These are phyloP conservation scores for Schizothorax lantsangensis DNA, from an alignment of 2,797 vertebrate species.

Conservation along the genomic window DNA sequence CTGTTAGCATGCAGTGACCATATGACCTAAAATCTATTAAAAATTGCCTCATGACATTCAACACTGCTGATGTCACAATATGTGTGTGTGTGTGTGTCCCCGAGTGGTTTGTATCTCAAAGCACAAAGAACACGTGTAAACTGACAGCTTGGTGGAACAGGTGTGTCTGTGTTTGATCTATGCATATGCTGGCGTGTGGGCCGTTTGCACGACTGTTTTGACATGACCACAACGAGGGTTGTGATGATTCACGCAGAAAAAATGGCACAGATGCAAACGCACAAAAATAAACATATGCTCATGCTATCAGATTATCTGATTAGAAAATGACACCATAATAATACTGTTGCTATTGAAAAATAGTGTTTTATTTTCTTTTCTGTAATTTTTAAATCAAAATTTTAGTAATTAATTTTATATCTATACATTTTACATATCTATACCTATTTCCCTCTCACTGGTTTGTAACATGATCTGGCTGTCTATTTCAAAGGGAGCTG, in stretches of 20 bases:
- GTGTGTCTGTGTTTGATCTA: conserved; percentile 75
- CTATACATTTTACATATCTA: too few species aligned
- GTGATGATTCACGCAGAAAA: conserved; percentile 67
- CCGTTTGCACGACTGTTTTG: conserved; percentile 63
- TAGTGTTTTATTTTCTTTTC: not conserved
- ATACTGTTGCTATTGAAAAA: not conserved
- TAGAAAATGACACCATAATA: conserved; percentile 12
- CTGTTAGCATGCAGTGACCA: not conserved
- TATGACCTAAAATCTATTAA: not conserved
- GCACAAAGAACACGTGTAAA: conserved; percentile 33
- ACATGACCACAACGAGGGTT: conserved; percentile 57
- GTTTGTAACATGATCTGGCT: conserved; percentile 6
- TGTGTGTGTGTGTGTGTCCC: not conserved
- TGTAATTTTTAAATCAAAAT: not conserved
- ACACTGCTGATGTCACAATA: not conserved
- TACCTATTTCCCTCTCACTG: not conserved
- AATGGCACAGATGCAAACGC: conserved; percentile 59
- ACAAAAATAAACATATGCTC: conserved; percentile 33
- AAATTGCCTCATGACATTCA: not conserved
- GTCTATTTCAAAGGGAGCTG: conserved; percentile 35
- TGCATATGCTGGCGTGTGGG: conserved; percentile 58
- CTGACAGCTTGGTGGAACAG: conserved; percentile 67
- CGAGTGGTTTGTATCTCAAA: conserved; percentile 11
- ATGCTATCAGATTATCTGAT: conserved; percentile 26
- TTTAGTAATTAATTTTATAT: not conserved